phyloP scores from a whole-genome alignment of 1,140 invertebrate genomes.

The Macrostomum lignano region DNA sequence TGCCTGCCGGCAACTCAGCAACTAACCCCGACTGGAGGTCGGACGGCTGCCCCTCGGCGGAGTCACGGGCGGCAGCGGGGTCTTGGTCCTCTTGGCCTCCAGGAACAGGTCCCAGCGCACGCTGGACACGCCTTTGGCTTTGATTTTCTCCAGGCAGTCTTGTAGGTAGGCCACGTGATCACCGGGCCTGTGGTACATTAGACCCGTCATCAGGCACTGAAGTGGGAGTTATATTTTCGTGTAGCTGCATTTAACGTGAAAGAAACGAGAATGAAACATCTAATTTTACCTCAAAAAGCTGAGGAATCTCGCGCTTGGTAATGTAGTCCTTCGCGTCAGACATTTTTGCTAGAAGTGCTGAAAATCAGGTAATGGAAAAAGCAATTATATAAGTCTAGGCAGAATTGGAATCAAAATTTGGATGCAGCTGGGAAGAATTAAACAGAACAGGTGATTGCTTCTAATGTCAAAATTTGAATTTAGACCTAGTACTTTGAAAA shows the following conservation, averaged over 20 bases:
- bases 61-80: constrained; percentile 17
- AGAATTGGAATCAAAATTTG: no score
- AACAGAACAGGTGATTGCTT: no score
- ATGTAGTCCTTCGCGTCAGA: constrained; percentile 19
- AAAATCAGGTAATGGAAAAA: no score
- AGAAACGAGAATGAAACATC: background rate
- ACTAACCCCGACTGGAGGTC: no score
- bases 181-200: constrained; percentile 24
- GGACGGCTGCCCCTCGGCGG: no score
- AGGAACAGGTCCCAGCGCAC: constrained; percentile 22
- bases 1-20: no score
- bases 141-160: constrained; percentile 18
- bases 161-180: constrained; percentile 24
- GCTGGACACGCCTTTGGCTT: constrained; percentile 13
- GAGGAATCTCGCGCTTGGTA: constrained; percentile 19
- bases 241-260: background rate
- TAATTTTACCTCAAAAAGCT: constrained; percentile 22
- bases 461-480: no score
- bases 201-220: constrained; percentile 25
- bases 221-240: constrained; percentile 3
- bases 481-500: no score
- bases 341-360: constrained; percentile 1
- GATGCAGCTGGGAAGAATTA: no score
- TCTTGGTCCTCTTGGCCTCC: constrained; percentile 13
- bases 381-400: no score